Evolutionary conservation across 2,888 invertebrate species (phyloP).

Genomic region (Leptinotarsa haldemani): DNA sequence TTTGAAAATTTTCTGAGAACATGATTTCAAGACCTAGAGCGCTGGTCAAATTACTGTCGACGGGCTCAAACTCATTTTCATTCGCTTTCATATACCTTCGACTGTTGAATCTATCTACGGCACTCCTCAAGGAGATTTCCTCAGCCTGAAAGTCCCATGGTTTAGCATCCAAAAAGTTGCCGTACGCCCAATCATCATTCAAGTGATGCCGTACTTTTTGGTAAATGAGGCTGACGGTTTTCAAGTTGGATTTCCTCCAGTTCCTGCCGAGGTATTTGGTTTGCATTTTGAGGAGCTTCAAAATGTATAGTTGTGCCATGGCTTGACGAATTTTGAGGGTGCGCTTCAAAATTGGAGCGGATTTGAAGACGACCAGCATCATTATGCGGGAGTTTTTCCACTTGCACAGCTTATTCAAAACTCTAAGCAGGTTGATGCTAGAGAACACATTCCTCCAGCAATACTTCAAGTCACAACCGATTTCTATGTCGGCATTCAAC

Average conservation of each 20-base stretch:
- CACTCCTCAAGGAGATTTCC: slow-evolving; percentile 92
- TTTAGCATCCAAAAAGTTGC: slow-evolving; percentile 96
- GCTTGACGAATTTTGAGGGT: slow-evolving; percentile 95
- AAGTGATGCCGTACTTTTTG: slow-evolving; percentile 95
- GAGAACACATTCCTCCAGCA: slow-evolving; percentile 99
- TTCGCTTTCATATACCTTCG: slow-evolving; percentile 76
- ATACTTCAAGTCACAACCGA: slow-evolving; percentile 85
- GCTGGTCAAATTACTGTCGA: slow-evolving; percentile 86
- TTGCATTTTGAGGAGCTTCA: slow-evolving; percentile 99
- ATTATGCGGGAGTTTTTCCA: slow-evolving; percentile 99
- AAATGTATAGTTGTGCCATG: slow-evolving; percentile 96
- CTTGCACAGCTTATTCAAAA: slow-evolving; percentile 98
- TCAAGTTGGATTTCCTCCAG: slow-evolving; percentile 99
- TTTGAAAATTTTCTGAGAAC: slow-evolving; percentile 92
- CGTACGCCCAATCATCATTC: slow-evolving; percentile 99
- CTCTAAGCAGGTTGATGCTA: slow-evolving; percentile 94
- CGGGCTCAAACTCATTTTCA: slow-evolving; percentile 71
- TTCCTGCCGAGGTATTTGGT: slow-evolving; percentile 98
- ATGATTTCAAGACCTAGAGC: slow-evolving; percentile 81
- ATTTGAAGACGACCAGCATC: slow-evolving; percentile 99
- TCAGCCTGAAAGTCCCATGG: slow-evolving; percentile 99
- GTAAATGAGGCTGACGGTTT: slow-evolving; percentile 98
- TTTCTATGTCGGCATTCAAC: slow-evolving; percentile 91
- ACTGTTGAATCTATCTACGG: slow-evolving; percentile 96
- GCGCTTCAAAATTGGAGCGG: slow-evolving; percentile 96